These are phyloP conservation scores for Ormyrus thymus DNA, from an alignment of 2,888 invertebrate species.

Conservation along the genomic window DNA sequence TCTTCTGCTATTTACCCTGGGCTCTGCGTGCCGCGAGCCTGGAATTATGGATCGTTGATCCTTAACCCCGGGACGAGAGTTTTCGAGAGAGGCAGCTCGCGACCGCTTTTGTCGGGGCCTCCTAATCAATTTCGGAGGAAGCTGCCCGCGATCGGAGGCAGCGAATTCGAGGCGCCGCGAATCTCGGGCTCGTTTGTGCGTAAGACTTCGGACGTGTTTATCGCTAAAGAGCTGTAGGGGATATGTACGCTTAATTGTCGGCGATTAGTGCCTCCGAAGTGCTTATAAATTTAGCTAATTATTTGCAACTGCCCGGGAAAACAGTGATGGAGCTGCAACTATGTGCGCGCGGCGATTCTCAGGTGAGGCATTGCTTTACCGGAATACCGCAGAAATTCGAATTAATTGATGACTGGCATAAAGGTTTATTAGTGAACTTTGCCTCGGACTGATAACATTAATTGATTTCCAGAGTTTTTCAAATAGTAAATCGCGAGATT, in stretches of 20 bases:
- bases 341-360: background rate
- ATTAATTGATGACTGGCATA: too few species aligned
- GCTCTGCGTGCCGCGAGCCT: background rate
- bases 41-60: conserved; percentile 43
- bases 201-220: conserved; percentile 25
- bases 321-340: background rate
- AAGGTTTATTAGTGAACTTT: too few species aligned
- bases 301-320: background rate
- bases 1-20: conserved; percentile 1
- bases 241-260: background rate
- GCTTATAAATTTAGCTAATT: conserved; percentile 22
- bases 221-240: conserved; percentile 42
- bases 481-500: too few species aligned
- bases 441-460: too few species aligned
- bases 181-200: background rate
- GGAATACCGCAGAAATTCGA: too few species aligned
- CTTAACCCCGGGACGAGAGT: conserved; percentile 21
- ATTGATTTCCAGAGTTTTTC: too few species aligned
- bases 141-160: conserved; percentile 24
- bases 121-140: conserved; percentile 12
- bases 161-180: conserved; percentile 2
- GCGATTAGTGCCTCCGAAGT: background rate
- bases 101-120: background rate
- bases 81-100: background rate
- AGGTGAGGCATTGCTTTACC: background rate